Percentiles rank a stretch among this genome's conserved stretches.
These are phyloP conservation scores for Anoplolepis gracilipes DNA, from an alignment of 1,140 invertebrate species.

Conservation along the genomic window DNA sequence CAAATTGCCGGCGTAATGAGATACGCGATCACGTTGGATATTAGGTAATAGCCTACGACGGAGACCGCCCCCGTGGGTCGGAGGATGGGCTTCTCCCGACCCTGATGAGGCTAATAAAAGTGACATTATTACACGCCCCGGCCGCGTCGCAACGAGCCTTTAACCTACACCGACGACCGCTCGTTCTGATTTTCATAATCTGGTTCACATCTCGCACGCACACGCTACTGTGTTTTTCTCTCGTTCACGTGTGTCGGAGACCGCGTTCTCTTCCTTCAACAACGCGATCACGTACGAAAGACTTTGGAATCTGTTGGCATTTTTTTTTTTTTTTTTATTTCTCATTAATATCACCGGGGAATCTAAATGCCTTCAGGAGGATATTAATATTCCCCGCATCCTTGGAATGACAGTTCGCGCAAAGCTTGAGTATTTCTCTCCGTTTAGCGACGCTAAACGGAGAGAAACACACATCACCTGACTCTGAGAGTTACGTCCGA, in stretches of 20 bases:
- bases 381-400: constrained; percentile 63
- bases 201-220: constrained; percentile 60
- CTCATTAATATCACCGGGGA: background rate
- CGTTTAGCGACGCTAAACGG: constrained; percentile 4
- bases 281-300: background rate
- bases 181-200: constrained; percentile 75
- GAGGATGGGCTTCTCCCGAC: constrained; percentile 77
- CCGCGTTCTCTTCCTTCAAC: background rate
- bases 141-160: constrained; percentile 74
- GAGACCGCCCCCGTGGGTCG: constrained; percentile 49
- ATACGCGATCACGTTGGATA: constrained; percentile 69
- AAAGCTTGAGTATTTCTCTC: constrained; percentile 22
- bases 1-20: constrained; percentile 62
- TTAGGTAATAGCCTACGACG: constrained; percentile 70
- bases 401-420: constrained; percentile 36
- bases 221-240: background rate
- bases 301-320: background rate
- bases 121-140: constrained; percentile 81
- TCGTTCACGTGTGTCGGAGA: constrained; percentile 7
- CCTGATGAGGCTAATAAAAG: constrained; percentile 83
- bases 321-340: constrained; percentile 5
- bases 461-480: too few relatives aligned
- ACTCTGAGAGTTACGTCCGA: constrained; percentile 23
- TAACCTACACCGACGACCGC: constrained; percentile 65
- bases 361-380: constrained; percentile 22